Evolutionary conservation across 2,797 vertebrate genomes (phyloP).

Genomic region (Dipus sagitta): DNA sequence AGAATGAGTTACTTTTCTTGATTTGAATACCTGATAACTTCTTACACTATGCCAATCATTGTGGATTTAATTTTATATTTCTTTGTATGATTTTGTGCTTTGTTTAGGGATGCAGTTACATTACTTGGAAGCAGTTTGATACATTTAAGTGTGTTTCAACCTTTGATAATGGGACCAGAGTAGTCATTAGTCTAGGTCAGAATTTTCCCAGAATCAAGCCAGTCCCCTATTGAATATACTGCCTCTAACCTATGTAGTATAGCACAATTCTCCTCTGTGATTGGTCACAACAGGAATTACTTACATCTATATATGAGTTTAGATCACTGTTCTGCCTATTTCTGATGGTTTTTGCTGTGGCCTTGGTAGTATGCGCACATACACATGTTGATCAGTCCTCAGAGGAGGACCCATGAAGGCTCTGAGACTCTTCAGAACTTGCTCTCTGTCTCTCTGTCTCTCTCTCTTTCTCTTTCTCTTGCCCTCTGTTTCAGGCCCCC

Average conservation of each 20-base stretch:
- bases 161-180: not conserved
- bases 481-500: not conserved
- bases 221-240: not conserved
- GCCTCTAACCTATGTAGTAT: not conserved
- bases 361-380: not conserved
- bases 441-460: not conserved
- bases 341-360: not conserved
- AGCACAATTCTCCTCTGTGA: not conserved
- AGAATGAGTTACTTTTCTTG: not conserved
- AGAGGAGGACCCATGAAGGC: not conserved
- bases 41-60: not conserved
- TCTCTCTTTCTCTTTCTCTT: not conserved
- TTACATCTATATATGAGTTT: not conserved
- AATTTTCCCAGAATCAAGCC: not conserved
- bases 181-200: not conserved
- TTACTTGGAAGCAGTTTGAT: conserved; percentile 8
- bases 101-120: not conserved
- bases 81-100: not conserved
- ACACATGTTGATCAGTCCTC: not conserved
- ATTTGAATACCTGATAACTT: not conserved
- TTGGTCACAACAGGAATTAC: not conserved
- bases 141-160: not conserved
- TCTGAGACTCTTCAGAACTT: not conserved
- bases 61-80: conserved; percentile 36
- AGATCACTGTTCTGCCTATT: not conserved